Evolutionary conservation across 2,888 invertebrate species (phyloP).

Genomic region (Himalopsyche japonica): DNA sequence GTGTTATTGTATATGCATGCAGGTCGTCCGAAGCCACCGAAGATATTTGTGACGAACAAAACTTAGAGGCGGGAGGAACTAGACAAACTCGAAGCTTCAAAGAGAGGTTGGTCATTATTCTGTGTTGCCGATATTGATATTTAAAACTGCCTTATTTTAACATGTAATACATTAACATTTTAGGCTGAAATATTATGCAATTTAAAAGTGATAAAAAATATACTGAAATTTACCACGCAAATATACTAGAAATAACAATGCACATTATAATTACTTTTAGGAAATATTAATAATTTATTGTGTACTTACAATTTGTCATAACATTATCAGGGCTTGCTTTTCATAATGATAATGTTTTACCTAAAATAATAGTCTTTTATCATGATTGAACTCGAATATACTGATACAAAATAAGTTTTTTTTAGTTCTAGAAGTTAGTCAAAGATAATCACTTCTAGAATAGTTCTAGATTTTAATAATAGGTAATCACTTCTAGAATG

Average conservation of each 20-base stretch:
- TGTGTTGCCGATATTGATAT: not conserved
- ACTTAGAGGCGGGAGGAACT: slow-evolving; percentile 35
- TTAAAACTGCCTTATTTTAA: not conserved
- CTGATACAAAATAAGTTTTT: not conserved
- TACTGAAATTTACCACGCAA: too few relatives aligned
- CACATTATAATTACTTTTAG: too few relatives aligned
- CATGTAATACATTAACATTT: not conserved
- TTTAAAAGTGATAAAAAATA: too few relatives aligned
- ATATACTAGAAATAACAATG: too few relatives aligned
- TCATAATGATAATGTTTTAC: not conserved
- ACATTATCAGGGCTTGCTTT: not conserved
- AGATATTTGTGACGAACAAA: slow-evolving; percentile 51
- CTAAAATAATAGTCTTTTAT: not conserved
- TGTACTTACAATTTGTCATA: not conserved
- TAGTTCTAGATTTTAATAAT: too few relatives aligned
- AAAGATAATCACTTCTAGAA: too few relatives aligned
- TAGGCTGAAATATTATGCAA: too few relatives aligned
- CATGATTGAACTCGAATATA: not conserved
- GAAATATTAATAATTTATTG: not conserved
- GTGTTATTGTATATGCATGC: slow-evolving; percentile 57
- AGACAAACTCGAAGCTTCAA: slow-evolving; percentile 47
- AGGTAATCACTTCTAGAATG: too few relatives aligned
- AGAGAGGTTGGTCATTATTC: slow-evolving; percentile 53
- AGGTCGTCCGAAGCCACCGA: slow-evolving; percentile 49
- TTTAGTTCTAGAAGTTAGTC: too few relatives aligned